Conservation (phyloP, 1,140 invertebrate species). For the Popillia japonica region DNA sequence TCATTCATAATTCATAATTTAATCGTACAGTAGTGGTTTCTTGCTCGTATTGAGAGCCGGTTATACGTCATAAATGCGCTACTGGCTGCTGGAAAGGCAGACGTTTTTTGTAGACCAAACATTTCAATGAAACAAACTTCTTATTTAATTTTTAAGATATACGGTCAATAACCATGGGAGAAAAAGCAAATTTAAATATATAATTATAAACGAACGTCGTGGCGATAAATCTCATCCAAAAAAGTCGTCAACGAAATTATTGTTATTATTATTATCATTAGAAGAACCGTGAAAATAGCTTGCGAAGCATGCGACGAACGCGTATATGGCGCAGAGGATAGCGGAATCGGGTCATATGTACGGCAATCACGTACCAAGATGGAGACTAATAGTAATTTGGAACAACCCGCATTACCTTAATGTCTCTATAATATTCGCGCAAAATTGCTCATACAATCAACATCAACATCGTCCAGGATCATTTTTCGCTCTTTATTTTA, state of each 20-base stretch:
- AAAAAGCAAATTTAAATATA: neutral
- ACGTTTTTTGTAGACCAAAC: too few relatives aligned
- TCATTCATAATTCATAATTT: too few relatives aligned
- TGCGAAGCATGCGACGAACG: slow-evolving; percentile 5
- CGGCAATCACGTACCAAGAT: slow-evolving; percentile 36
- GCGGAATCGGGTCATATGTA: slow-evolving; percentile 31
- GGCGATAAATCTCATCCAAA: neutral
- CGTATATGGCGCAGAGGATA: slow-evolving; percentile 12
- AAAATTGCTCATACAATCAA: slow-evolving; percentile 38
- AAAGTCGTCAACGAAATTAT: slow-evolving; percentile 16
- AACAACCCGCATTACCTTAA: slow-evolving; percentile 37
- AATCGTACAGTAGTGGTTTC: too few relatives aligned
- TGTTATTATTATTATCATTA: slow-evolving; percentile 20
- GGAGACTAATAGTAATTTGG: slow-evolving; percentile 38
- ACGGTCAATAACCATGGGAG: too few relatives aligned
- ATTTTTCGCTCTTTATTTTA: slow-evolving; percentile 23
- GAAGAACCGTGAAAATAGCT: slow-evolving; percentile 28
- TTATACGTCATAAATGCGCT: too few relatives aligned
- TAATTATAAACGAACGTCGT: neutral
- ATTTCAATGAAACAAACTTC: too few relatives aligned
- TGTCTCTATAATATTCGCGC: slow-evolving; percentile 38
- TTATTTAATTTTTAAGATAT: too few relatives aligned
- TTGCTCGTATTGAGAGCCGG: too few relatives aligned
- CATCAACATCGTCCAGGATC: slow-evolving; percentile 27
- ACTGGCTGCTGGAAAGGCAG: too few relatives aligned